Percentiles rank a stretch among this genome's conserved stretches.
Evolutionary conservation across 2,797 vertebrate species (phyloP).

Genomic region (Melanotaenia maccullochi): DNA sequence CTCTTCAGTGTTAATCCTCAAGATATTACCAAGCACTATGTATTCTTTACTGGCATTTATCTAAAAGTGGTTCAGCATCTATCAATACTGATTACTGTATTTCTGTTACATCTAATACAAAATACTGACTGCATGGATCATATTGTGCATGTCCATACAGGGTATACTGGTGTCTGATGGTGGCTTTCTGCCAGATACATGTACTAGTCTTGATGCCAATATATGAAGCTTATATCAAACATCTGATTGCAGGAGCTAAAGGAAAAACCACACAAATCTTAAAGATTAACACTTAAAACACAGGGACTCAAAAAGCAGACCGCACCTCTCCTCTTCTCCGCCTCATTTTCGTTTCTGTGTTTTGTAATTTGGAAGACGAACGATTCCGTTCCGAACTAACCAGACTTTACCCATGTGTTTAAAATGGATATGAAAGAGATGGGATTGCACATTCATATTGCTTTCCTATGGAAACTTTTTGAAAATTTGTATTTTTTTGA

Average conservation of each 20-base stretch:
- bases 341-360: constrained; percentile 20
- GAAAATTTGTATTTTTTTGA: constrained; percentile 86
- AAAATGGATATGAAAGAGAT: constrained; percentile 85
- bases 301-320: constrained; percentile 66
- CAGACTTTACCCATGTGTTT: constrained; percentile 61
- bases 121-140: not conserved
- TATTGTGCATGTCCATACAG: not conserved
- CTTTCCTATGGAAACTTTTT: constrained; percentile 98
- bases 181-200: not conserved
- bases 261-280: constrained; percentile 24
- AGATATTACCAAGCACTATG: constrained; percentile 23
- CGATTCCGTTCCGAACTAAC: constrained; percentile 49
- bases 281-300: constrained; percentile 56
- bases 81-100: not conserved
- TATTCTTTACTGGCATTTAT: constrained; percentile 1
- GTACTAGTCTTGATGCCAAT: not conserved
- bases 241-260: not conserved
- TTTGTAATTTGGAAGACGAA: constrained; percentile 71
- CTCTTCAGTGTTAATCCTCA: constrained; percentile 55
- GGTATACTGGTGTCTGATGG: not conserved
- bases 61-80: not conserved
- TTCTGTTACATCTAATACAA: constrained; percentile 1
- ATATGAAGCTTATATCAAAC: not conserved
- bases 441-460: constrained; percentile 90
- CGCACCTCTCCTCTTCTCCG: constrained; percentile 49